A percentile compares a stretch with the other conserved stretches of the same genome.
phyloP scores from a whole-genome alignment of 1,140 invertebrate species.

The Stegodyphus dumicola region DNA sequence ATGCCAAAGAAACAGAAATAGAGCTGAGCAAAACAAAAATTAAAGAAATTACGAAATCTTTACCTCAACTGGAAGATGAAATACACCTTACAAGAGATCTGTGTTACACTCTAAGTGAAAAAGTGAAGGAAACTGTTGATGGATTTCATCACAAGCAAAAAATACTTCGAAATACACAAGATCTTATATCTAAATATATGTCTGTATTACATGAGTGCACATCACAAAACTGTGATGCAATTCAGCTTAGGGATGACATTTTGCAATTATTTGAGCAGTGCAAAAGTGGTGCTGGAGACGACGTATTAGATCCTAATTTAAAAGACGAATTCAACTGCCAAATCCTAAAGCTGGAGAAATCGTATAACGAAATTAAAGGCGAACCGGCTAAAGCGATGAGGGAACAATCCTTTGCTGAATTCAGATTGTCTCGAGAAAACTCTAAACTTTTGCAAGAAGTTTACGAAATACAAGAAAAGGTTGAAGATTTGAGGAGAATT shows the following conservation, averaged over 20 bases:
- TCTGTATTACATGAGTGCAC: slow-evolving; percentile 5
- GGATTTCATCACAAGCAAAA: slow-evolving; percentile 16
- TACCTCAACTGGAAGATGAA: slow-evolving; percentile 12
- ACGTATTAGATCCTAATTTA: slow-evolving; percentile 14
- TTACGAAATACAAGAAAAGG: slow-evolving; percentile 18
- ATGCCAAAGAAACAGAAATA: background rate
- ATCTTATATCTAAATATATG: slow-evolving; percentile 28
- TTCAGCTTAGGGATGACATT: slow-evolving; percentile 13
- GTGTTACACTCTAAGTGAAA: slow-evolving; percentile 6
- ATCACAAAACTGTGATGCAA: background rate
- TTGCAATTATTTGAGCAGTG: slow-evolving; percentile 1
- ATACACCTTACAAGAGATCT: background rate
- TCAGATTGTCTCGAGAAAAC: slow-evolving; percentile 37
- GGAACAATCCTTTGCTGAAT: slow-evolving; percentile 12
- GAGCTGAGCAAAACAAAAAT: background rate
- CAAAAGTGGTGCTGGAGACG: background rate
- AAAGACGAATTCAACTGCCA: slow-evolving; percentile 13
- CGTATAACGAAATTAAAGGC: background rate
- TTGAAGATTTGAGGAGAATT: background rate
- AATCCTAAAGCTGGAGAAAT: background rate
- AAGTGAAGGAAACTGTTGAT: slow-evolving; percentile 5
- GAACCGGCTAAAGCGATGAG: slow-evolving; percentile 11
- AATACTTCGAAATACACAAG: background rate
- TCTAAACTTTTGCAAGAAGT: slow-evolving; percentile 31
- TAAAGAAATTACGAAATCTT: background rate